Evolutionary conservation across 2,888 invertebrate species (phyloP).

Genomic region (Beris chalybata): DNA sequence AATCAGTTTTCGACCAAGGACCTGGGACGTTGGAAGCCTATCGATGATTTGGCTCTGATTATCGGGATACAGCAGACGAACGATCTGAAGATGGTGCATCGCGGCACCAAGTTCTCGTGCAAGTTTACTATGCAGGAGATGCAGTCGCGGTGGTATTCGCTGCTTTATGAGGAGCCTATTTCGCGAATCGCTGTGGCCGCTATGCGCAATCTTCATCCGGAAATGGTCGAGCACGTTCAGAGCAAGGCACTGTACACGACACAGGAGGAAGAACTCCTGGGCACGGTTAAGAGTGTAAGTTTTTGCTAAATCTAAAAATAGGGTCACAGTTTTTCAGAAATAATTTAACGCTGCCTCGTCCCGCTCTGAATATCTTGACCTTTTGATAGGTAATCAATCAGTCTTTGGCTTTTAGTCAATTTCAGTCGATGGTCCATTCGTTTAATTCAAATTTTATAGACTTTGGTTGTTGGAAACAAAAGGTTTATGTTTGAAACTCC

Average conservation of each 20-base stretch:
- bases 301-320: no score
- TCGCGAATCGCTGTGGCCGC: conserved; percentile 89
- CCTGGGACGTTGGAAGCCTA: conserved; percentile 94
- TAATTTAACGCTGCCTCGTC: no score
- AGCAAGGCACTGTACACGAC: conserved; percentile 87
- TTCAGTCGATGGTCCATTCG: no score
- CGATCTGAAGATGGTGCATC: conserved; percentile 78
- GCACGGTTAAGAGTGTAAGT: conserved; percentile 76
- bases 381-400: no score
- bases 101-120: conserved; percentile 94
- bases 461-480: no score
- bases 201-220: conserved; percentile 92
- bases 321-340: no score
- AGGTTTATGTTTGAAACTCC: no score
- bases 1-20: conserved; percentile 72
- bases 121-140: conserved; percentile 91
- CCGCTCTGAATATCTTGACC: no score
- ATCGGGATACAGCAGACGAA: conserved; percentile 91
- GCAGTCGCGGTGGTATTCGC: conserved; percentile 93
- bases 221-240: conserved; percentile 83
- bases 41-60: conserved; percentile 92
- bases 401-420: no score
- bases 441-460: no score
- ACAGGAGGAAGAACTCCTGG: conserved; percentile 84
- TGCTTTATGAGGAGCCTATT: conserved; percentile 92